These are phyloP conservation scores for Cyprinodon variegatus DNA, from an alignment of 2,113 vertebrate genomes.

Conservation along the genomic window DNA sequence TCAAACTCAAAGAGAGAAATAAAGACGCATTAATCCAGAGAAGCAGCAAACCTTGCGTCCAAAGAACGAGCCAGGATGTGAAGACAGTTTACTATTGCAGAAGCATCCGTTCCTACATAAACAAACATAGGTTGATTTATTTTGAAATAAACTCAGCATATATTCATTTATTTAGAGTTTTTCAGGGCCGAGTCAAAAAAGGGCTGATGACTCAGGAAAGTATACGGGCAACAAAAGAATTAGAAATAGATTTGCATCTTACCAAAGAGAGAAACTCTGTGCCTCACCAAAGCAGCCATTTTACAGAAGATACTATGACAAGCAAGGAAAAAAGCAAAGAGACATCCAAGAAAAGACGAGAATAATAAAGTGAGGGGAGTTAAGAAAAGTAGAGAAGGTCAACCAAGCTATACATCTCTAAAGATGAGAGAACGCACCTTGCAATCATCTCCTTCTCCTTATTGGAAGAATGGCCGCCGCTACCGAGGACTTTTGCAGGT, in stretches of 20 bases:
- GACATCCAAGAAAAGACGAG: slow-evolving; percentile 8
- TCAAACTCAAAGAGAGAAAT: not conserved
- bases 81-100: slow-evolving; percentile 91
- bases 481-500: slow-evolving; percentile 90
- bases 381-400: not conserved
- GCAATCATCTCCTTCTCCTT: slow-evolving; percentile 98
- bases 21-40: not conserved
- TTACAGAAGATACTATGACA: slow-evolving; percentile 92
- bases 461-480: slow-evolving; percentile 91
- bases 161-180: not conserved
- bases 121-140: slow-evolving; percentile 11
- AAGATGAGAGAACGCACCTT: slow-evolving; percentile 74
- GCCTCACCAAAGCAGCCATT: slow-evolving; percentile 91
- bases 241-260: slow-evolving; percentile 69
- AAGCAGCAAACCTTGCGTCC: slow-evolving; percentile 85
- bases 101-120: slow-evolving; percentile 86
- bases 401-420: not conserved
- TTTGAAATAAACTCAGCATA: not conserved
- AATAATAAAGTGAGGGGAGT: not conserved
- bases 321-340: slow-evolving; percentile 13
- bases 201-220: not conserved
- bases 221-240: slow-evolving; percentile 16
- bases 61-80: slow-evolving; percentile 92
- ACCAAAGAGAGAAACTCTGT: slow-evolving; percentile 95
- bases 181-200: not conserved